These are phyloP conservation scores for Troglohyphantes excavatus DNA, from an alignment of 2,888 invertebrate species.

Conservation along the genomic window DNA sequence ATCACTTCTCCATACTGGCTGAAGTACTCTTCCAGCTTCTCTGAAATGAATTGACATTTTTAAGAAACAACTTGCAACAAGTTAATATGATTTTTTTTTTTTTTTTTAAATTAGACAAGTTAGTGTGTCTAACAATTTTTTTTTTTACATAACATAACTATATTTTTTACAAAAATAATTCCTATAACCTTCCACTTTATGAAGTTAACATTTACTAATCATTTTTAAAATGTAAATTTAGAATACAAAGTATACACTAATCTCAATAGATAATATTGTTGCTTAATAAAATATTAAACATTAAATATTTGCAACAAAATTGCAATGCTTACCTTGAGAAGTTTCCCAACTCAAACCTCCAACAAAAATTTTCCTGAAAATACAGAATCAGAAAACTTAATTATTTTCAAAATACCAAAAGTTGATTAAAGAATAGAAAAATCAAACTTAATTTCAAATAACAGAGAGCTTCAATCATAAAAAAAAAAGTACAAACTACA, in stretches of 20 bases:
- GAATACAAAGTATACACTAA: too few species aligned
- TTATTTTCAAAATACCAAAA: too few species aligned
- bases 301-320: too few species aligned
- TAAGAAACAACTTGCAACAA: background rate
- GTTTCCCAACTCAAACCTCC: constrained; percentile 97
- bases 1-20: constrained; percentile 97
- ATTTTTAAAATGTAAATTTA: background rate
- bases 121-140: background rate
- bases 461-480: background rate
- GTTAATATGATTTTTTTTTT: too few species aligned
- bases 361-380: constrained; percentile 93
- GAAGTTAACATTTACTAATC: too few species aligned
- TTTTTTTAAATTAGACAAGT: constrained; percentile 27
- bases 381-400: too few species aligned
- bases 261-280: too few species aligned
- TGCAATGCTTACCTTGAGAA: constrained; percentile 88
- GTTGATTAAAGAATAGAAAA: too few species aligned
- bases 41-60: constrained; percentile 82
- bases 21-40: constrained; percentile 92
- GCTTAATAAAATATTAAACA: background rate
- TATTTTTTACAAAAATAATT: background rate
- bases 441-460: background rate
- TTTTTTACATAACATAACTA: background rate
- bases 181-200: background rate
- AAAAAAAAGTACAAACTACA: background rate